A percentile compares a stretch with the other conserved stretches of the same genome.
Conservation (phyloP, 2,113 vertebrate species). For the Lampris megalopsis region DNA sequence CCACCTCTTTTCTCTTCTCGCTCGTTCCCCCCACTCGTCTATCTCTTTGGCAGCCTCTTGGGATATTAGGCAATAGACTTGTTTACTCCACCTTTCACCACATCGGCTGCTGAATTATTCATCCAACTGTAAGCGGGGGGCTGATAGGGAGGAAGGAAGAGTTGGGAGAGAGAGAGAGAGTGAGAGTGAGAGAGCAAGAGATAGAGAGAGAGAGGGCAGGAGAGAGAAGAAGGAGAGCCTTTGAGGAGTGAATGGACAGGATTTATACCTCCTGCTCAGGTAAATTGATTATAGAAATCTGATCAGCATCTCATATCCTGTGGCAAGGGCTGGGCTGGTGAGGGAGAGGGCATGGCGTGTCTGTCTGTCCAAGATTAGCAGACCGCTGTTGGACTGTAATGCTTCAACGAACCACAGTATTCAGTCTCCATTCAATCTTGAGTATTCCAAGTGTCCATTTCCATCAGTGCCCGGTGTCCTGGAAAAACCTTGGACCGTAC, state of each 20-base stretch:
- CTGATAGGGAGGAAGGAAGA: slow-evolving; percentile 52
- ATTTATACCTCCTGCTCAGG: slow-evolving; percentile 80
- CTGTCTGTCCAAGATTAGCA: slow-evolving; percentile 73
- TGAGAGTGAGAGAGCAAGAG: slow-evolving; percentile 32
- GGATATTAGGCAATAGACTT: slow-evolving; percentile 87
- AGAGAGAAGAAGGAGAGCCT: slow-evolving; percentile 32
- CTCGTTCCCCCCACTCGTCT: slow-evolving; percentile 59
- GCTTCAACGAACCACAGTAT: slow-evolving; percentile 55
- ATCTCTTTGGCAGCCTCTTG: slow-evolving; percentile 78
- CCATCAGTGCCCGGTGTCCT: slow-evolving; percentile 52
- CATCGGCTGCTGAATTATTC: slow-evolving; percentile 87
- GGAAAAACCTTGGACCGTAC: slow-evolving; percentile 42
- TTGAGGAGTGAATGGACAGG: slow-evolving; percentile 74
- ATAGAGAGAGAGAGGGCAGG: slow-evolving; percentile 18
- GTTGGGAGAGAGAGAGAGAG: slow-evolving; percentile 27
- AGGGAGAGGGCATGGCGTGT: slow-evolving; percentile 60
- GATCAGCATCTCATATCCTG: slow-evolving; percentile 80
- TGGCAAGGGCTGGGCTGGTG: slow-evolving; percentile 47
- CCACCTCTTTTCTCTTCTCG: slow-evolving; percentile 64
- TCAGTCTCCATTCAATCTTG: slow-evolving; percentile 38
- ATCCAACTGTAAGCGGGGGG: slow-evolving; percentile 80
- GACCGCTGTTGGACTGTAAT: slow-evolving; percentile 61
- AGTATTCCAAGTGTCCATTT: slow-evolving; percentile 16
- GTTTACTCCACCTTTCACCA: slow-evolving; percentile 88
- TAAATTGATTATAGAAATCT: slow-evolving; percentile 85